Percentiles rank a stretch among this genome's conserved stretches.
Evolutionary conservation across 1,140 invertebrate genomes (phyloP).

Genomic region (Cydia fagiglandana): DNA sequence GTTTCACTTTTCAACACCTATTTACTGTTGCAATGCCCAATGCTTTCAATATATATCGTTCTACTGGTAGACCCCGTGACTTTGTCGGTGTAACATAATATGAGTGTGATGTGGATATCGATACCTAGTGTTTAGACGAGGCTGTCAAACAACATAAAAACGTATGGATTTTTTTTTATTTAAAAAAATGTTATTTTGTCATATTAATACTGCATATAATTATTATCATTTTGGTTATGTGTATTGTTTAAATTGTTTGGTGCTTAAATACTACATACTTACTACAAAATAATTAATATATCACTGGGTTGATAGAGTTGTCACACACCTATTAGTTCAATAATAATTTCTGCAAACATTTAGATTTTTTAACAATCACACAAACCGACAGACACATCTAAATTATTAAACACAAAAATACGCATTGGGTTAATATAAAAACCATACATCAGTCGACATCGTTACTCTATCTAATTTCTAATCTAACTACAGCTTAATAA

Average conservation of each 20-base stretch:
- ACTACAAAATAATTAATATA: too few species aligned
- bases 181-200: too few species aligned
- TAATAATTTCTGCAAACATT: too few species aligned
- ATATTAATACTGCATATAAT: too few species aligned
- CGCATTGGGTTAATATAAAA: neutral
- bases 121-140: too few species aligned
- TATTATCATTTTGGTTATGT: too few species aligned
- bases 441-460: constrained; percentile 60
- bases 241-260: too few species aligned
- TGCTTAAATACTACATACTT: too few species aligned
- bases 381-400: neutral
- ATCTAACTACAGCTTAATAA: constrained; percentile 78
- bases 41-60: constrained; percentile 15
- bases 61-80: neutral
- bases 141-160: too few species aligned
- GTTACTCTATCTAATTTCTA: constrained; percentile 72
- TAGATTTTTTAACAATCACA: neutral
- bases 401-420: neutral
- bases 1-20: constrained; percentile 46
- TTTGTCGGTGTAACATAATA: neutral
- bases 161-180: too few species aligned
- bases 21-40: constrained; percentile 35
- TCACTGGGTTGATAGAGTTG: too few species aligned
- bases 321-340: neutral
- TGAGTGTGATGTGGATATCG: neutral